Evolutionary conservation across 2,113 vertebrate genomes (phyloP).

Genomic region (Oreochromis tanganicae): DNA sequence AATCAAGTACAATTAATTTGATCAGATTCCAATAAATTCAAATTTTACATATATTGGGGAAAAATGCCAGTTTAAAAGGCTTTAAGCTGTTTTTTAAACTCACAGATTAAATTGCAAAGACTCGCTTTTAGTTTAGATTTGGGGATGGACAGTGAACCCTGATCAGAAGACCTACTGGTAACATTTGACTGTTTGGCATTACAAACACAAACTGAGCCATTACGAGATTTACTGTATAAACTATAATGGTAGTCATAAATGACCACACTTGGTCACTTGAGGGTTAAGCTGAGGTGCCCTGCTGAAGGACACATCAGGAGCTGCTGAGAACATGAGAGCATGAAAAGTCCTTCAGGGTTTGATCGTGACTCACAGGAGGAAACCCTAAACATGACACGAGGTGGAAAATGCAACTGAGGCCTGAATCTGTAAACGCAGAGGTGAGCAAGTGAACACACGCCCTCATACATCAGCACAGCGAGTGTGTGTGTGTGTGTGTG

Average conservation of each 20-base stretch:
- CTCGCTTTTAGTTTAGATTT: neutral
- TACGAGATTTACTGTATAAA: neutral
- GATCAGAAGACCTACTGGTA: rapidly evolving
- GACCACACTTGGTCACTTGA: neutral
- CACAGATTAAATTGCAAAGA: neutral
- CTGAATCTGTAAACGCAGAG: neutral
- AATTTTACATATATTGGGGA: rapidly evolving
- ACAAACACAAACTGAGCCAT: neutral
- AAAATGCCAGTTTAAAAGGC: neutral
- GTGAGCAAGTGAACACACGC: neutral
- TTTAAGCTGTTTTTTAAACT: neutral
- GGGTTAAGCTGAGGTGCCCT: neutral
- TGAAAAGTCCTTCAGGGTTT: neutral
- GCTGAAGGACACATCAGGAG: neutral
- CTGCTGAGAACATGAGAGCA: neutral
- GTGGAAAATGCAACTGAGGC: neutral
- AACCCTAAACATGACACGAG: neutral
- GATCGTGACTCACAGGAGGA: neutral
- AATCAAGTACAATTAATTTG: neutral
- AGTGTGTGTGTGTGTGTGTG: neutral
- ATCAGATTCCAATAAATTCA: neutral
- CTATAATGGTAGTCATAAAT: rapidly evolving
- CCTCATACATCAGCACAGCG: neutral
- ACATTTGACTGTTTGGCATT: rapidly evolving
- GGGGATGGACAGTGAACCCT: neutral